Evolutionary conservation across 1,140 invertebrate genomes (phyloP).

Genomic region (Portunus trituberculatus): DNA sequence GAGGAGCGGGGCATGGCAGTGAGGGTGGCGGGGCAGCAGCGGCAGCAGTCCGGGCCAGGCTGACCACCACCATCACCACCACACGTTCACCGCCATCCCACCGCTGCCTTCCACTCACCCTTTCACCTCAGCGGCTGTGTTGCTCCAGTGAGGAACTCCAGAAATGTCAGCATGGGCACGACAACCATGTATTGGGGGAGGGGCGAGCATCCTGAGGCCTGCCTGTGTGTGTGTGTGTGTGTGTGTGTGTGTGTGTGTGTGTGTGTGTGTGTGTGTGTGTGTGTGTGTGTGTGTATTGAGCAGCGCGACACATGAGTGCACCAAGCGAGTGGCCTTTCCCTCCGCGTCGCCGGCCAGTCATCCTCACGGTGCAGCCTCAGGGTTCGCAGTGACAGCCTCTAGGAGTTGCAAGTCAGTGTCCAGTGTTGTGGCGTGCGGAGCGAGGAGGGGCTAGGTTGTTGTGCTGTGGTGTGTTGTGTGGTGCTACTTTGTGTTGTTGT

Average conservation of each 20-base stretch:
- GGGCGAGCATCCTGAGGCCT: not conserved
- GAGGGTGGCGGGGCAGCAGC: not conserved
- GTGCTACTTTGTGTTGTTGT: not conserved
- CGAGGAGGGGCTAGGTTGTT: too few relatives aligned
- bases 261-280: constrained; percentile 46
- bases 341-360: not conserved
- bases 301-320: not conserved
- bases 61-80: constrained; percentile 38
- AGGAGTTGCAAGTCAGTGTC: too few relatives aligned
- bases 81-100: not conserved
- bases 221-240: constrained; percentile 29
- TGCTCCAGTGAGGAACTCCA: not conserved
- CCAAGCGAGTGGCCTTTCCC: not conserved
- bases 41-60: not conserved
- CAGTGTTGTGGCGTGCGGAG: too few relatives aligned
- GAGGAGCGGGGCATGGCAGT: not conserved
- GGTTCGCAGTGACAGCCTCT: not conserved
- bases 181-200: not conserved
- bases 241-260: constrained; percentile 51
- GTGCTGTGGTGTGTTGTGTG: too few relatives aligned
- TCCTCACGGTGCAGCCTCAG: not conserved
- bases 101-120: constrained; percentile 32
- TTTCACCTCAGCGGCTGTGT: not conserved
- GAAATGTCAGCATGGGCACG: not conserved
- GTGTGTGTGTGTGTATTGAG: constrained; percentile 23